These are phyloP conservation scores for Tromatobia lineatoria DNA, from an alignment of 2,888 invertebrate species.

Conservation along the genomic window DNA sequence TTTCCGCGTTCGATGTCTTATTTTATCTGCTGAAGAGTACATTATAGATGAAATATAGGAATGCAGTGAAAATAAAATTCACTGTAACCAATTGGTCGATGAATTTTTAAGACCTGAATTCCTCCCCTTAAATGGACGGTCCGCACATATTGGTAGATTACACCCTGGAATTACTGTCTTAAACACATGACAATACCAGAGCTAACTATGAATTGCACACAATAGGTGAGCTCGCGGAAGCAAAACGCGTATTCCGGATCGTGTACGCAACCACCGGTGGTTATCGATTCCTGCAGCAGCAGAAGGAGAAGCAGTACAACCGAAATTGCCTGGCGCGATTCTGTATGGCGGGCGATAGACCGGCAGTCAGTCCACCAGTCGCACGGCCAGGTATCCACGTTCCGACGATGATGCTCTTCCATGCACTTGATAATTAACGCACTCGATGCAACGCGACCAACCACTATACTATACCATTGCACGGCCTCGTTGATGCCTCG, in stretches of 20 bases:
- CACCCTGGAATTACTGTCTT: background rate
- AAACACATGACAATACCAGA: background rate
- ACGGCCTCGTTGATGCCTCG: background rate
- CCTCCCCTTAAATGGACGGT: background rate
- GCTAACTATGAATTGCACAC: background rate
- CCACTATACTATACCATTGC: background rate
- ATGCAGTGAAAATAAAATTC: too few relatives aligned
- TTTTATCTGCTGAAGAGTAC: too few relatives aligned
- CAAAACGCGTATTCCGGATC: slow-evolving; percentile 23
- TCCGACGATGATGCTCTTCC: slow-evolving; percentile 27
- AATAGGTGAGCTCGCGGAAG: slow-evolving; percentile 15
- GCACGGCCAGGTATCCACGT: slow-evolving; percentile 10
- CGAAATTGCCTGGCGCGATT: slow-evolving; percentile 43
- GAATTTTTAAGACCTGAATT: too few relatives aligned
- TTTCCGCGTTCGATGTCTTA: too few relatives aligned
- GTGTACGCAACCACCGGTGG: slow-evolving; percentile 11
- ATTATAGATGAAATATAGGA: too few relatives aligned
- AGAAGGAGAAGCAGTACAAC: slow-evolving; percentile 9
- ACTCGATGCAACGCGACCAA: background rate
- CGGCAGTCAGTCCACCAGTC: slow-evolving; percentile 15
- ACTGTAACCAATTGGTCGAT: too few relatives aligned
- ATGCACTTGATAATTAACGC: slow-evolving; percentile 43
- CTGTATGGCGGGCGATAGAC: background rate
- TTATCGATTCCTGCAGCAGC: slow-evolving; percentile 44
- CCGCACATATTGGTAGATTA: background rate